These are phyloP conservation scores for Peromyscus melanophrys DNA, from an alignment of 2,797 vertebrate species.

Conservation along the genomic window DNA sequence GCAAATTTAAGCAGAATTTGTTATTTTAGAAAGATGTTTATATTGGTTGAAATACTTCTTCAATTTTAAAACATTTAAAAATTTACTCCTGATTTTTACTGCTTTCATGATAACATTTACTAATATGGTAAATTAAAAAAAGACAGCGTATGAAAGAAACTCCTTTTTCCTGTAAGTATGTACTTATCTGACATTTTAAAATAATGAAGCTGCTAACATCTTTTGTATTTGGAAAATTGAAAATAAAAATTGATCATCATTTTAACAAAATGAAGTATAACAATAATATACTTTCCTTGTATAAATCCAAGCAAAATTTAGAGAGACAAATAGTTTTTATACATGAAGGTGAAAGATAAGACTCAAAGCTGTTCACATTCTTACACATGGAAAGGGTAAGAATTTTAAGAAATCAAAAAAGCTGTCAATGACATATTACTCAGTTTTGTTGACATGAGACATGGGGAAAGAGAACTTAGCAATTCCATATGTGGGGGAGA, in stretches of 20 bases:
- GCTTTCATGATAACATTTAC: constrained; percentile 33
- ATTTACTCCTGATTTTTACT: constrained; percentile 3
- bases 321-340: background rate
- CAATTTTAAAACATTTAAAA: constrained; percentile 34
- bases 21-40: constrained; percentile 63
- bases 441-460: constrained; percentile 5
- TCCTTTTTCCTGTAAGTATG: background rate
- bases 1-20: constrained; percentile 13
- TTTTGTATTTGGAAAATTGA: constrained; percentile 31
- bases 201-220: background rate
- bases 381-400: background rate
- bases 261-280: constrained; percentile 48
- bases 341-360: background rate
- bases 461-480: background rate
- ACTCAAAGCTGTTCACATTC: background rate
- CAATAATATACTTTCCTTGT: constrained; percentile 6
- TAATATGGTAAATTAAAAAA: background rate
- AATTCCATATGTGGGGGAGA: background rate
- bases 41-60: background rate
- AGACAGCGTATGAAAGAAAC: background rate
- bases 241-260: constrained; percentile 7
- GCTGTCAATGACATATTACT: background rate
- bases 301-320: background rate
- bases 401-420: constrained; percentile 29
- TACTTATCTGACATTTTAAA: constrained; percentile 46